phyloP scores from a whole-genome alignment of 2,888 invertebrate genomes.

The Tachystola acroxantha region DNA sequence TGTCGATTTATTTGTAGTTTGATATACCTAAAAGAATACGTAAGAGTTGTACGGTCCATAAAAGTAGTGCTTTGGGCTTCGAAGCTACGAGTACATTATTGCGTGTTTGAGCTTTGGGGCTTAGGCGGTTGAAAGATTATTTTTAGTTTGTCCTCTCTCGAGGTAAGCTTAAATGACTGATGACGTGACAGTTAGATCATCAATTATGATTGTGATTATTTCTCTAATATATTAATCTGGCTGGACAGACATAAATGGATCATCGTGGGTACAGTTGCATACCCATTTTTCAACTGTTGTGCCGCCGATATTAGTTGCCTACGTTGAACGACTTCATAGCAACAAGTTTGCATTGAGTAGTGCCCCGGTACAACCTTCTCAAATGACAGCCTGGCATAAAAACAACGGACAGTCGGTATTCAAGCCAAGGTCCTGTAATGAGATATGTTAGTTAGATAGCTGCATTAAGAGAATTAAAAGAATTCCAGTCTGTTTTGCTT shows the following conservation, averaged over 20 bases:
- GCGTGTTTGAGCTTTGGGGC: too few relatives aligned
- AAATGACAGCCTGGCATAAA: slow-evolving; percentile 69
- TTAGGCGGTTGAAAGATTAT: too few relatives aligned
- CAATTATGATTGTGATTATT: background rate
- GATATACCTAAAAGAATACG: too few relatives aligned
- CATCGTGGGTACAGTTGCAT: slow-evolving; percentile 22
- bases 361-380: slow-evolving; percentile 68
- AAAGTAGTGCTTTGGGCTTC: too few relatives aligned
- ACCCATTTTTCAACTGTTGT: slow-evolving; percentile 35
- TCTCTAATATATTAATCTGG: background rate
- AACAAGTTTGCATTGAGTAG: slow-evolving; percentile 72
- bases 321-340: slow-evolving; percentile 22
- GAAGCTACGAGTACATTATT: too few relatives aligned
- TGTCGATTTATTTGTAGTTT: too few relatives aligned
- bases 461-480: slow-evolving; percentile 55
- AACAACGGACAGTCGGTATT: slow-evolving; percentile 73
- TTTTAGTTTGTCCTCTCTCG: too few relatives aligned
- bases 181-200: background rate
- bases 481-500: slow-evolving; percentile 42
- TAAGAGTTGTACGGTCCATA: too few relatives aligned
- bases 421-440: slow-evolving; percentile 73
- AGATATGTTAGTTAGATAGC: slow-evolving; percentile 69
- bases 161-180: too few relatives aligned
- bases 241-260: slow-evolving; percentile 26
- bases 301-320: slow-evolving; percentile 26